Conservation (phyloP, 1,140 invertebrate species). For the Drosophila quadrilineata region DNA sequence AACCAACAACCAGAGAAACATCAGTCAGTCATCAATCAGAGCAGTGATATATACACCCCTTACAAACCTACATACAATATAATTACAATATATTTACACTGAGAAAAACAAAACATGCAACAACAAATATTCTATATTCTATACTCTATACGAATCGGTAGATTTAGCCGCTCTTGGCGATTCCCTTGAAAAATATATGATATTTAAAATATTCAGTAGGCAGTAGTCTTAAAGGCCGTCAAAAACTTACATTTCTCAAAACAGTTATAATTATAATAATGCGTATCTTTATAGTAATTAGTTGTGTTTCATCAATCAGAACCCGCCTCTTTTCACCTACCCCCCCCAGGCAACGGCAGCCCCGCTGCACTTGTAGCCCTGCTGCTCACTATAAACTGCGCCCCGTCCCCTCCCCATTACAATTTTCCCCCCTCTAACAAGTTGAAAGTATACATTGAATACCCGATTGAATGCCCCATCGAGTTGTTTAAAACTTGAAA, state of each 20-base stretch:
- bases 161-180: slow-evolving; percentile 37
- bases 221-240: slow-evolving; percentile 54
- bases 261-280: slow-evolving; percentile 41
- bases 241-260: slow-evolving; percentile 26
- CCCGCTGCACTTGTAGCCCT: slow-evolving; percentile 37
- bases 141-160: slow-evolving; percentile 38
- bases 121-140: too few relatives aligned
- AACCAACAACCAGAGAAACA: neutral
- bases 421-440: slow-evolving; percentile 29
- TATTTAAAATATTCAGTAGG: slow-evolving; percentile 40
- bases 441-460: slow-evolving; percentile 55
- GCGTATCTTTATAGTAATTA: slow-evolving; percentile 50
- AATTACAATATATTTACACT: slow-evolving; percentile 7
- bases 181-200: neutral
- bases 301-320: slow-evolving; percentile 71
- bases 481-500: slow-evolving; percentile 59
- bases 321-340: too few relatives aligned
- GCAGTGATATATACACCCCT: slow-evolving; percentile 1
- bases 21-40: neutral
- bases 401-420: too few relatives aligned
- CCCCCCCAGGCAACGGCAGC: slow-evolving; percentile 35
- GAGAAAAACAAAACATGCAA: too few relatives aligned
- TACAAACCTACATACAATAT: neutral
- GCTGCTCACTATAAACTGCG: slow-evolving; percentile 30
- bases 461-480: slow-evolving; percentile 35